These are phyloP conservation scores for Gymnocephalus cernua DNA, from an alignment of 2,113 vertebrate genomes.

Conservation along the genomic window DNA sequence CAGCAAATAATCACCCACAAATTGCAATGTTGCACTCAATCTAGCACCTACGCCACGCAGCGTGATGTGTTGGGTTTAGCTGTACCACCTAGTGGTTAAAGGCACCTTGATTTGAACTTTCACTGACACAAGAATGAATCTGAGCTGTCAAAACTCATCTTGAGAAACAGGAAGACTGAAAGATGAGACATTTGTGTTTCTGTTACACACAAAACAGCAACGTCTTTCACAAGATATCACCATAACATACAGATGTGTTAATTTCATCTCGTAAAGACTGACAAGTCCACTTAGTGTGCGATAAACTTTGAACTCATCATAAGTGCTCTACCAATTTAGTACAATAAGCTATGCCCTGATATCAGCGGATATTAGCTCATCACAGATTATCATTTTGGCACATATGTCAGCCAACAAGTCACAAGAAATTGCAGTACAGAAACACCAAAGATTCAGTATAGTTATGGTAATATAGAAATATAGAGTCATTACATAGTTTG, in stretches of 20 bases:
- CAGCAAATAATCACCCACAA: slow-evolving; percentile 36
- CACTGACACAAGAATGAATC: background rate
- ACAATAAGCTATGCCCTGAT: no score
- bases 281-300: background rate
- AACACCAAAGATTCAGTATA: background rate
- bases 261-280: background rate
- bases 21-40: background rate
- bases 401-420: background rate
- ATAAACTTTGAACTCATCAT: background rate
- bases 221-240: background rate
- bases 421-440: background rate
- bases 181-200: background rate
- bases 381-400: background rate
- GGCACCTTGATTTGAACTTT: slow-evolving; percentile 15
- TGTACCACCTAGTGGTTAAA: background rate
- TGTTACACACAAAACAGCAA: background rate
- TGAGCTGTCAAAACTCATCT: background rate
- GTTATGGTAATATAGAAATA: background rate
- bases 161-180: background rate
- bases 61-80: background rate
- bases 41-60: background rate
- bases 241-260: background rate
- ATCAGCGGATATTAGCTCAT: background rate
- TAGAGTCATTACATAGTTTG: background rate
- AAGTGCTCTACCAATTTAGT: background rate